These are phyloP conservation scores for Rhizomys pruinosus DNA, from an alignment of 2,113 vertebrate genomes.

Conservation along the genomic window DNA sequence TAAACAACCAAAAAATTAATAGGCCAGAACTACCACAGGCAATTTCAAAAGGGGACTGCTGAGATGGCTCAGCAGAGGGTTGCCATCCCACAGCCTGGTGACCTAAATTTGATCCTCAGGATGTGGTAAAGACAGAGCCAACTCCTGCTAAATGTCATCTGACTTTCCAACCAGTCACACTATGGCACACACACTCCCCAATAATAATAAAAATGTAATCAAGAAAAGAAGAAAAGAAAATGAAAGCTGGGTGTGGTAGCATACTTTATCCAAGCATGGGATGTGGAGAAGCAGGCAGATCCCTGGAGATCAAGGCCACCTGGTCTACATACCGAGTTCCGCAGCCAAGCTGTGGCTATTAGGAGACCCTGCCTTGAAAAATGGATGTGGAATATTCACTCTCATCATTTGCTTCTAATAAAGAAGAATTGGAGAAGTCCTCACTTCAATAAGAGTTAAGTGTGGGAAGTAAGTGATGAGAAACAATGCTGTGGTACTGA, in stretches of 20 bases:
- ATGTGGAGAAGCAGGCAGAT: background rate
- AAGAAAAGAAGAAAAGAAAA: background rate
- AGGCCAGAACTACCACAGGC: too few relatives aligned
- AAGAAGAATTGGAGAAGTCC: background rate
- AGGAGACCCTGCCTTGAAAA: too few relatives aligned
- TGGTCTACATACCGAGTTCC: too few relatives aligned
- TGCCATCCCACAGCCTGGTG: background rate
- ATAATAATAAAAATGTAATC: background rate
- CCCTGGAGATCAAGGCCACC: background rate
- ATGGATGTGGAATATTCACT: background rate
- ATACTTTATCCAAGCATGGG: too few relatives aligned
- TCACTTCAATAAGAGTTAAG: background rate
- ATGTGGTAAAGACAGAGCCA: background rate
- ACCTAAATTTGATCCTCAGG: background rate
- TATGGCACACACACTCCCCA: background rate
- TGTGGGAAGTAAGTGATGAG: background rate
- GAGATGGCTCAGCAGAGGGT: background rate
- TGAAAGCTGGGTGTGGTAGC: background rate
- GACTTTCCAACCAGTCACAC: background rate
- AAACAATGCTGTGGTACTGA: background rate
- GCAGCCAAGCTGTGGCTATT: too few relatives aligned
- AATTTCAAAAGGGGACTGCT: background rate
- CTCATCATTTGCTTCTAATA: conserved; percentile 2
- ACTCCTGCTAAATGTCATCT: background rate
- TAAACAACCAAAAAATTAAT: conserved; percentile 52